Evolutionary conservation across 2,888 invertebrate species (phyloP).

Genomic region (Campoplex nolae): DNA sequence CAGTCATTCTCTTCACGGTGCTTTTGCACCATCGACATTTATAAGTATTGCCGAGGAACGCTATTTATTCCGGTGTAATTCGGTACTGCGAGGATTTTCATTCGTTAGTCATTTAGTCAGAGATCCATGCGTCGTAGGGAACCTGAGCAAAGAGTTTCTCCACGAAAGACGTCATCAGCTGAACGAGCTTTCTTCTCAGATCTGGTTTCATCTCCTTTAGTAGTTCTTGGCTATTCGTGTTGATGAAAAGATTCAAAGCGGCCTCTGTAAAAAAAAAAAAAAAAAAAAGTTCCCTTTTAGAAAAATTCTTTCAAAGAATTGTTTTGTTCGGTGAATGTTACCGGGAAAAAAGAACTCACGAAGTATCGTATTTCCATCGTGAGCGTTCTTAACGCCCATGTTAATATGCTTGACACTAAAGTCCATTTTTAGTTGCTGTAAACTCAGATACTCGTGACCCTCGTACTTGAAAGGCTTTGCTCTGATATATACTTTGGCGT

Average conservation of each 20-base stretch:
- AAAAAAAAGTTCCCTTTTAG: background rate
- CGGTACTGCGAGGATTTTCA: background rate
- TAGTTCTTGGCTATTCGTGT: conserved; percentile 93
- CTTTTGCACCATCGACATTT: background rate
- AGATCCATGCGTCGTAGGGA: conserved; percentile 92
- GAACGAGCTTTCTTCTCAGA: conserved; percentile 90
- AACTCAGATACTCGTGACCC: conserved; percentile 89
- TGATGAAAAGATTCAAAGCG: conserved; percentile 94
- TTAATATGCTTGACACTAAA: conserved; percentile 93
- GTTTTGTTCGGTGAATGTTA: background rate
- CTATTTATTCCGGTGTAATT: conserved; percentile 26
- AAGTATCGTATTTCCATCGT: conserved; percentile 92
- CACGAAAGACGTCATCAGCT: conserved; percentile 91
- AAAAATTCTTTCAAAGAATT: background rate
- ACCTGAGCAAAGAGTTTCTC: conserved; percentile 91
- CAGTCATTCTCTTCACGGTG: conserved; percentile 42
- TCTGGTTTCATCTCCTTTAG: conserved; percentile 95
- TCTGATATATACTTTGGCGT: conserved; percentile 93
- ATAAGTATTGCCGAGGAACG: background rate
- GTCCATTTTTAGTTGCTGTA: conserved; percentile 93
- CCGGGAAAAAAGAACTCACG: conserved; percentile 87
- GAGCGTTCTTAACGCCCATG: conserved; percentile 94
- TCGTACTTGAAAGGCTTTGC: conserved; percentile 88
- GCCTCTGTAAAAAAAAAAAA: conserved; percentile 88
- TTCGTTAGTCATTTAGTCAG: conserved; percentile 76